These are phyloP conservation scores for Tachina fera DNA, from an alignment of 2,888 invertebrate species.

Conservation along the genomic window DNA sequence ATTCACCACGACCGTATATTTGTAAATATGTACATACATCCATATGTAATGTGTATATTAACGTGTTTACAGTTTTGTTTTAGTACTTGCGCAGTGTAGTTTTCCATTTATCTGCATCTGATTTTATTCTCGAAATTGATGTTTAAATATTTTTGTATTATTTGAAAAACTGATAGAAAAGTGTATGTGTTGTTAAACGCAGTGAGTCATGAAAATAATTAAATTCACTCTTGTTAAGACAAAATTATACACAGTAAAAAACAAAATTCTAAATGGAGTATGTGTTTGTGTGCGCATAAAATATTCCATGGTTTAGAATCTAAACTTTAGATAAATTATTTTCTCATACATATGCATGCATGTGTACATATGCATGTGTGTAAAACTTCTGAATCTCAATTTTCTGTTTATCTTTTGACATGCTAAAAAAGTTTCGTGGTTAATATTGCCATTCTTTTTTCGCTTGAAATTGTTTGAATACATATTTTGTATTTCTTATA, in stretches of 20 bases:
- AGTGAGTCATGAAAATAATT: conserved; percentile 34
- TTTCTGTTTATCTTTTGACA: conserved; percentile 32
- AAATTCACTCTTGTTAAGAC: background rate
- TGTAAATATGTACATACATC: too few species aligned
- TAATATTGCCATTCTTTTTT: conserved; percentile 72
- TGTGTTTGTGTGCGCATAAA: background rate
- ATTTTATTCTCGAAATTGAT: background rate
- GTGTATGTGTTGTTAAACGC: conserved; percentile 10
- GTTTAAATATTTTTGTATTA: conserved; percentile 32
- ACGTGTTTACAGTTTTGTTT: conserved; percentile 62
- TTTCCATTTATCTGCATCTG: background rate
- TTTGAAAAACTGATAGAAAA: conserved; percentile 43
- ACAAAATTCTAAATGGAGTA: too few species aligned
- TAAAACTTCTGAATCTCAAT: conserved; percentile 36
- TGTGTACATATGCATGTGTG: background rate
- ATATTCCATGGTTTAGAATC: conserved; percentile 9
- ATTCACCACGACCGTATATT: background rate
- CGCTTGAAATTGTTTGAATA: conserved; percentile 29
- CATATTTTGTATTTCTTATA: background rate
- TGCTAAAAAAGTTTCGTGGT: conserved; percentile 34
- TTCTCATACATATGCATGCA: background rate
- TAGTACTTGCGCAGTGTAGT: conserved; percentile 76
- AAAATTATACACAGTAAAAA: background rate
- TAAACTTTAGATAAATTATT: conserved; percentile 9
- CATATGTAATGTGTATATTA: conserved; percentile 11